A percentile compares a stretch with the other conserved stretches of the same genome.
Evolutionary conservation across 30 jellyfish, hydroid and myxozoan genomes (phyloP).

Genomic region (Mastigias papua): DNA sequence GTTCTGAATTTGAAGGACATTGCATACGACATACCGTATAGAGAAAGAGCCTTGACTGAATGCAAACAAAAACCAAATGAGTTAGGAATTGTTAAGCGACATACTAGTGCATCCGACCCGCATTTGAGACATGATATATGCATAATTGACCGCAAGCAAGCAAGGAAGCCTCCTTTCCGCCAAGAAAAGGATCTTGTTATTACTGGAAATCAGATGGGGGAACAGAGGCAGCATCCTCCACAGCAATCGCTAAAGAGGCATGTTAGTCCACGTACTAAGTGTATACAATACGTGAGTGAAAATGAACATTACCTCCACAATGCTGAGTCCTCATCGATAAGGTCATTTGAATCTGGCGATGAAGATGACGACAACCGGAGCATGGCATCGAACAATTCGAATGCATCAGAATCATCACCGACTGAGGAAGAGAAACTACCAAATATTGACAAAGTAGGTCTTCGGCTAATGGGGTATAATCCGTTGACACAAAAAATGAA

Average conservation of each 20-base stretch:
- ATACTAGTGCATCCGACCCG: neutral
- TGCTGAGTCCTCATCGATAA: neutral
- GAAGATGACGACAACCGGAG: neutral
- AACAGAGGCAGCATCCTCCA: constrained; percentile 6
- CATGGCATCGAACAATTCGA: constrained; percentile 12
- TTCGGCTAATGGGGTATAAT: constrained; percentile 7
- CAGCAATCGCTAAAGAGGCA: neutral
- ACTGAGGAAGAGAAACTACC: constrained; percentile 23
- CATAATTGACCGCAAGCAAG: neutral
- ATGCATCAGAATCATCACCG: constrained; percentile 1
- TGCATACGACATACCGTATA: constrained; percentile 5
- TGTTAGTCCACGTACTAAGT: neutral
- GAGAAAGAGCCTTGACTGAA: neutral
- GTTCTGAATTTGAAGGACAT: constrained; percentile 4
- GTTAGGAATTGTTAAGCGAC: neutral
- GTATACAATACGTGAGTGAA: constrained; percentile 4
- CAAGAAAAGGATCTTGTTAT: neutral
- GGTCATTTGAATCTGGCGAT: neutral
- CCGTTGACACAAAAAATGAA: constrained; percentile 5
- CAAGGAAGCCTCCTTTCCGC: neutral
- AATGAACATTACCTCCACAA: constrained; percentile 1
- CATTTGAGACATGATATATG: neutral
- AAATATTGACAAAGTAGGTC: constrained; percentile 20
- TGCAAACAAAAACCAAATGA: neutral
- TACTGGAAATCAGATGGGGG: neutral